Evolutionary conservation across 2,888 invertebrate genomes (phyloP), one percentile per base, ranked within the genome.

Genomic region (Enchytraeus crypticus): DNA sequence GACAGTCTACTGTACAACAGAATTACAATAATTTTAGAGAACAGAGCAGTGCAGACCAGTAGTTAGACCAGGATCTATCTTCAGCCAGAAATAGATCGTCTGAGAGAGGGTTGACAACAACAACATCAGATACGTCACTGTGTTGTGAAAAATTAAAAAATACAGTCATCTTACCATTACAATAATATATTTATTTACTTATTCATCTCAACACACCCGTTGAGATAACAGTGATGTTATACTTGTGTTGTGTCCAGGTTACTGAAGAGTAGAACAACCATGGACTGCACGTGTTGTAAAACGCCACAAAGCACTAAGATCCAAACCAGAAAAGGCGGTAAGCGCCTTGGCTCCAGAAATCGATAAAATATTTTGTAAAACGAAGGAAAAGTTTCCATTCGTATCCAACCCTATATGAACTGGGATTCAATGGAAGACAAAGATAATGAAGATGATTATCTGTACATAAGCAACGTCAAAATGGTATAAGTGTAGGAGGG

Each of bases 101-200:
- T 14, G 73, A 71, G 32, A 77, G 64, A 5, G 78, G 78, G 62
- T 77, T 77, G 14, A 78, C 65, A 32, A 78, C 66, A n/a, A 78
- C 71, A 51, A 78, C 60, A 21, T 74, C 74, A 51, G 71, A 60
- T 5, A 77, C 72, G 60, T 77, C 73, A 49, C 77, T 77, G 71
- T 54, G 34, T 51, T 5, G 23, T 29, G 51, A 53, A 21, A 26
- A 61, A 14, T n/a, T 11, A 53, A 8, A 11, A 23, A 49, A 18
- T 18, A 49, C 51, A 49, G 8, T 11, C 18, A 23, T 14, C 8
- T 14, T 18, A 27, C 53, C 14, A 27, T 18, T 53, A n/a, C n/a
- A n/a, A n/a, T n/a, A n/a, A n/a, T n/a, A n/a, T n/a, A n/a, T n/a
- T n/a, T n/a, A n/a, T n/a, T n/a, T n/a, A n/a, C n/a, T n/a, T n/a